Conservation (phyloP, 2,797 vertebrate species). For the Gymnoscopelus microlampas region DNA sequence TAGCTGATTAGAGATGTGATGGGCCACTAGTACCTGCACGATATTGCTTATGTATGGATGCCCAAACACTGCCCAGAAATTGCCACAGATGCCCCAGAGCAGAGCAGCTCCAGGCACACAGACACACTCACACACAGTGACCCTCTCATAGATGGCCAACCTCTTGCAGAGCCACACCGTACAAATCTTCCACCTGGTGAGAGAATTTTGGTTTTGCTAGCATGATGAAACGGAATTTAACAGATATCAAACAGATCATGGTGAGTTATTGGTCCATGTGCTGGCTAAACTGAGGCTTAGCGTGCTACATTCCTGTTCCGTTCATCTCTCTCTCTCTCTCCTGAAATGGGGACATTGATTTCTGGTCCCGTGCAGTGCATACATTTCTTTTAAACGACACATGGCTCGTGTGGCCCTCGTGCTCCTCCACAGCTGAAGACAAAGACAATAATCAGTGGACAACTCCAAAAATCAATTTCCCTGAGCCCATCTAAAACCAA, state of each 20-base stretch:
- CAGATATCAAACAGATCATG: conserved; percentile 50
- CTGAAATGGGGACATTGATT: conserved; percentile 64
- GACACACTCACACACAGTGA: too few relatives aligned
- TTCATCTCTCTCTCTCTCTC: conserved; percentile 63
- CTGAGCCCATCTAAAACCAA: conserved; percentile 51
- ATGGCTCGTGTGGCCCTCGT: conserved; percentile 32
- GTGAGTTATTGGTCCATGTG: conserved; percentile 50
- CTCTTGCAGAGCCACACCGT: too few relatives aligned
- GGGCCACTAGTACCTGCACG: conserved; percentile 41
- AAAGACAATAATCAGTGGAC: conserved; percentile 48
- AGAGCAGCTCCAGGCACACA: too few relatives aligned
- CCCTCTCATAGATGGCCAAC: too few relatives aligned
- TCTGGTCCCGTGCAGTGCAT: conserved; percentile 55
- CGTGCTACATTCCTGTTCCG: conserved; percentile 56
- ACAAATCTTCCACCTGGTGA: conserved; percentile 24
- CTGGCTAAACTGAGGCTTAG: conserved; percentile 67
- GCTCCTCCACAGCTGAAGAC: conserved; percentile 41
- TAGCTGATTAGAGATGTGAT: conserved; percentile 55
- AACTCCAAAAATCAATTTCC: conserved; percentile 47
- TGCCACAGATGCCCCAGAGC: too few relatives aligned
- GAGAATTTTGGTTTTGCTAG: conserved; percentile 11
- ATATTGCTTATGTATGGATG: conserved; percentile 61
- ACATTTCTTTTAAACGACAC: conserved; percentile 29
- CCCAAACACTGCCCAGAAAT: conserved; percentile 30
- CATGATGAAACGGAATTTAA: conserved; percentile 34